Evolutionary conservation across 2,888 invertebrate genomes (phyloP), one percentile per base, ranked within the genome.

Genomic region (Oligia strigilis): DNA sequence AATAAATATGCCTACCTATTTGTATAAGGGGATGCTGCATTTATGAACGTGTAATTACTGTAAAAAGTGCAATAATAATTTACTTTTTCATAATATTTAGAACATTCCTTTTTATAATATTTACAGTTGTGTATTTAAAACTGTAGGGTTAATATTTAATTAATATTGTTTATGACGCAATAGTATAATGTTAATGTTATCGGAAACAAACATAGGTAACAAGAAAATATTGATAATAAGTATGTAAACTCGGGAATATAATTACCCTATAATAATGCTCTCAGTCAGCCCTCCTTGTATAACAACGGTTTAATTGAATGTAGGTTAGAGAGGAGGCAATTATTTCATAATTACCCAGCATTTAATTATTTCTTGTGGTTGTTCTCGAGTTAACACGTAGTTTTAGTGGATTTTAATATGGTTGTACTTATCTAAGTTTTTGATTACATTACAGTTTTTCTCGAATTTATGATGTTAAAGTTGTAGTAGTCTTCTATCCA

Each of bases 271-370:
- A 71, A 84, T 87, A 78, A 72, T 78, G 14, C 58, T 49, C 52
- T 43, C 52, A 55, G n/a, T 75, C 58, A 84, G 60, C 72, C 64
- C 72, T 66, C 64, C 52, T 62, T n/a, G 49, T 75, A 70, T 69
- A 75, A 87, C 70, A 82, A 69, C 75, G 78, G 62, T 77, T 80
- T 72, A 78, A 77, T 78, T 77, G 65, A 69, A 81, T 82, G 78
- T 66, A 36, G 55, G 69, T 60, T 74, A 72, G 62, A 80, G 71
- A 65, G 77, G 67, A 80, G 80, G 75, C 73, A 87, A 83, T 84
- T 85, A 83, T 84, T 85, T 80, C 58, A 66, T 73, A 87, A 87
- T 88, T 88, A 84, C 62, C 60, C 62, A 55, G 58, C 49, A 60
- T 79, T 77, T 81, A 83, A 80, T 76, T 64, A 75, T 77, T 72